phyloP scores from a whole-genome alignment of 2,797 vertebrate species.

The Anabacerthia variegaticeps region DNA sequence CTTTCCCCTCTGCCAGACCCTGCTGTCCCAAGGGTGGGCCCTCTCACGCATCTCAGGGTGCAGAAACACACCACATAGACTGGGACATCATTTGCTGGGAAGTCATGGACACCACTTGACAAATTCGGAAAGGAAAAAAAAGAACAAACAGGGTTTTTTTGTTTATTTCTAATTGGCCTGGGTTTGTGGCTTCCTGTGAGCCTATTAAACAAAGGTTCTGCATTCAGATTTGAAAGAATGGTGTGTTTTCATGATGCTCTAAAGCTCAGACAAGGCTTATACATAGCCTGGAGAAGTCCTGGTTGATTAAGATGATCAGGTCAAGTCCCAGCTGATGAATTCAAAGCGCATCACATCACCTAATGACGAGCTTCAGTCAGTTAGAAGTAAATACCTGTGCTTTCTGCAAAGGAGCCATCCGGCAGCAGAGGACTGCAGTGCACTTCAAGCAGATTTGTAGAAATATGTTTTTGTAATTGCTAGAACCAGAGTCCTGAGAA shows the following conservation, averaged over 20 bases:
- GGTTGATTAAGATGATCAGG: not conserved
- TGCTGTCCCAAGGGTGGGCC: not conserved
- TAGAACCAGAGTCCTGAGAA: slow-evolving; percentile 82
- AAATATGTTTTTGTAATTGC: slow-evolving; percentile 89
- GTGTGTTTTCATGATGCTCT: not conserved
- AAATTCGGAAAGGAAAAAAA: not conserved
- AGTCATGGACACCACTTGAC: not conserved
- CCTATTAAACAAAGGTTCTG: not conserved
- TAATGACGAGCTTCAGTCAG: accelerated
- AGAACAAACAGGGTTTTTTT: not conserved
- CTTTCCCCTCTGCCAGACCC: not conserved
- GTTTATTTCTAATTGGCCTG: not conserved
- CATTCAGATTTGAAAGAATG: not conserved
- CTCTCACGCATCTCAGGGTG: not conserved
- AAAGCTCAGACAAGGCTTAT: not conserved
- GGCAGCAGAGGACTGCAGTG: slow-evolving; percentile 93
- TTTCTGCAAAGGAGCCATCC: slow-evolving; percentile 97
- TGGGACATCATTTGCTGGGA: not conserved
- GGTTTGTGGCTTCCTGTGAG: not conserved
- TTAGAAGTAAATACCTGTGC: slow-evolving; percentile 82
- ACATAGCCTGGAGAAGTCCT: not conserved
- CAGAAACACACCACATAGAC: not conserved
- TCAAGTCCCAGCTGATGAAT: not conserved
- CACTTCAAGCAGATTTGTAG: slow-evolving; percentile 95
- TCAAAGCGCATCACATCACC: not conserved